phyloP scores from a whole-genome alignment of 2,113 vertebrate species.

The Gasterosteus aculeatus region DNA sequence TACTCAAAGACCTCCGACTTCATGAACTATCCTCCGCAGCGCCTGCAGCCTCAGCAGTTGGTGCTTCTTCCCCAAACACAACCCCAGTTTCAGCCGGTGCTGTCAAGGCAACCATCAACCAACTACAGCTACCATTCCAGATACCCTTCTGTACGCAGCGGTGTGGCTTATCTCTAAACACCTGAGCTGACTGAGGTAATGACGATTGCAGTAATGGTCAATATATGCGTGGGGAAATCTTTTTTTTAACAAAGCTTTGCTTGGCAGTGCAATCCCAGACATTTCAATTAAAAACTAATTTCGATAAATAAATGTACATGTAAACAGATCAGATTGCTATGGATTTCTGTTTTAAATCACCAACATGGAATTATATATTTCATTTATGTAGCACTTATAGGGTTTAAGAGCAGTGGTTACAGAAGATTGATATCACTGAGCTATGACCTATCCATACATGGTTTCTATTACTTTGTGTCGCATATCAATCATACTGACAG shows the following conservation, averaged over 20 bases:
- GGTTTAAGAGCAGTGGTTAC: neutral
- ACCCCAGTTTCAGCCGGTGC: constrained; percentile 44
- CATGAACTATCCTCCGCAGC: constrained; percentile 67
- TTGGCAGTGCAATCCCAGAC: neutral
- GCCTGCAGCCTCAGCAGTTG: constrained; percentile 59
- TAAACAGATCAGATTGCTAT: neutral
- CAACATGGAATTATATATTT: neutral
- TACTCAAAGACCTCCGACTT: constrained; percentile 70
- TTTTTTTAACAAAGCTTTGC: neutral
- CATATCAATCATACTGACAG: constrained; percentile 1
- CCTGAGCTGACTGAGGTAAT: constrained; percentile 17
- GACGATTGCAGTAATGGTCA: constrained; percentile 1
- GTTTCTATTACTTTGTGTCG: neutral
- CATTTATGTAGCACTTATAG: neutral
- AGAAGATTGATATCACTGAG: neutral
- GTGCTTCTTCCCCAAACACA: constrained; percentile 52
- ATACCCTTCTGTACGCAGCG: constrained; percentile 73
- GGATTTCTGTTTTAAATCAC: neutral
- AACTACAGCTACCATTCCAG: constrained; percentile 75
- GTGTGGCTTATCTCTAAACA: constrained; percentile 70
- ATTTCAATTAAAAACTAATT: constrained; percentile 29
- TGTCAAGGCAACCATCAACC: constrained; percentile 66
- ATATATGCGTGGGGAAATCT: neutral
- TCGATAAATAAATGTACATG: constrained; percentile 8
- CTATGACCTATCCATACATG: neutral